Base-by-base conservation (phyloP, 2,797 vertebrate species). In the Clarias platycephalus region DNA sequence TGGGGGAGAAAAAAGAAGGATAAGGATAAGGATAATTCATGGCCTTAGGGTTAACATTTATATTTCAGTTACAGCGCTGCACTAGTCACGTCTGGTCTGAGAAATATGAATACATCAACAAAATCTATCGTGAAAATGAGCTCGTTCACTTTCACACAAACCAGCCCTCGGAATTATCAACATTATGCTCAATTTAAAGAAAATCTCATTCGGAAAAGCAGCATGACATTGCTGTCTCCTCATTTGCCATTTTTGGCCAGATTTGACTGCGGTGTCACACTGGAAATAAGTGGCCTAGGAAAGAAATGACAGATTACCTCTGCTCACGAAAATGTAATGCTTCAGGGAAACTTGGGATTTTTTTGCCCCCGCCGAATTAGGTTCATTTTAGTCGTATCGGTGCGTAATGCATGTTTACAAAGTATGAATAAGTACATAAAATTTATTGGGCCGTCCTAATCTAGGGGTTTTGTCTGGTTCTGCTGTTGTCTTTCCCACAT, bases 31-130 rank as follows among this genome's bases (percentile, higher is more conserved):
- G 15, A 68, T 24, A 77, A 83, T 68, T 83, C 26, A 9, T 77
- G 62, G 22, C 40, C 37, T 78, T 78, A 62, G 57, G 83, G 53
- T 70, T 28, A 57, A 77, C n/a, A 44, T 83, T 75, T 64, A 83
- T 55, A 84, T 83, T 83, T 63, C 37, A 49, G 34, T 26, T 74
- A 28, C 24, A 81, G 49, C 4, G 8, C 28, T 57, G 31, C 10
- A 24, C n/a, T 80, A 53, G 62, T 31, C 5, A 28, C 31, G 31
- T 78, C 57, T 62, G 34, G 31, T 78, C n/a, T 53, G 18, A 53
- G 44, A 66, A 80, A 80, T 66, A 66, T 28, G 28, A 78, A 60
- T 40, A 78, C 1, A 62, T 78, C 57, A 62, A 62, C 4, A 22
- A 62, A 66, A 49, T 53, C 40, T 20, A 53, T 66, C n/a, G 4